These are phyloP conservation scores for Polydrusus tereticollis DNA, from an alignment of 2,888 invertebrate genomes.

Conservation along the genomic window DNA sequence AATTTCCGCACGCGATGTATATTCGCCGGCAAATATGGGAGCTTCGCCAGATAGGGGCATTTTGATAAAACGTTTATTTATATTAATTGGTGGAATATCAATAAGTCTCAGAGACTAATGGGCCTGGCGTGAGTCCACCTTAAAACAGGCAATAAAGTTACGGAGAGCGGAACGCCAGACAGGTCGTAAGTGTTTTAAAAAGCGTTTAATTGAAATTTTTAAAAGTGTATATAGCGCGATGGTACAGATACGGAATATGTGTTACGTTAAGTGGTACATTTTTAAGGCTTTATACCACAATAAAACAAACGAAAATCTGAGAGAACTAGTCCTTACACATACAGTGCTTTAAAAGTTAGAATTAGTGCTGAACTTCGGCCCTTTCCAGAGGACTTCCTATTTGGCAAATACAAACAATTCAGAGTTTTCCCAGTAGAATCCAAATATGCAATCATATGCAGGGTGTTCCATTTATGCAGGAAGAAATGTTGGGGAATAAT, in stretches of 20 bases:
- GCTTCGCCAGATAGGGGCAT: constrained; percentile 34
- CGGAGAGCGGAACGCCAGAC: constrained; percentile 28
- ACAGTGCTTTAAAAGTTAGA: too few relatives aligned
- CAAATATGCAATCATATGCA: too few relatives aligned
- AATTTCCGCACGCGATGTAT: constrained; percentile 22
- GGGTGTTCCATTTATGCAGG: too few relatives aligned
- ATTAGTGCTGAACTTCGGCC: too few relatives aligned
- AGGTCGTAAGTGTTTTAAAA: constrained; percentile 27
- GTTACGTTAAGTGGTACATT: too few relatives aligned
- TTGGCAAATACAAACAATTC: too few relatives aligned
- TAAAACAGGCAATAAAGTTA: constrained; percentile 36
- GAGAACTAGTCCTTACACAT: too few relatives aligned
- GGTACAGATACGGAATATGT: background rate
- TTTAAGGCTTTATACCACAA: too few relatives aligned
- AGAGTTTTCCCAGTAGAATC: too few relatives aligned
- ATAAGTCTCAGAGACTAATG: constrained; percentile 41
- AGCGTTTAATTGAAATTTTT: constrained; percentile 14
- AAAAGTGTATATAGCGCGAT: background rate
- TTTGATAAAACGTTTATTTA: constrained; percentile 50
- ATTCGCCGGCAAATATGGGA: constrained; percentile 19
- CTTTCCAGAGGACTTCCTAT: too few relatives aligned
- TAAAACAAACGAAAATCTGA: too few relatives aligned
- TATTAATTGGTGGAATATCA: constrained; percentile 49
- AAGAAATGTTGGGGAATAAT: too few relatives aligned
- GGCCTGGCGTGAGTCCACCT: constrained; percentile 31